Percentiles rank a stretch among this genome's conserved stretches.
phyloP scores from a whole-genome alignment of 2,888 invertebrate species.

The Erynnis tages region DNA sequence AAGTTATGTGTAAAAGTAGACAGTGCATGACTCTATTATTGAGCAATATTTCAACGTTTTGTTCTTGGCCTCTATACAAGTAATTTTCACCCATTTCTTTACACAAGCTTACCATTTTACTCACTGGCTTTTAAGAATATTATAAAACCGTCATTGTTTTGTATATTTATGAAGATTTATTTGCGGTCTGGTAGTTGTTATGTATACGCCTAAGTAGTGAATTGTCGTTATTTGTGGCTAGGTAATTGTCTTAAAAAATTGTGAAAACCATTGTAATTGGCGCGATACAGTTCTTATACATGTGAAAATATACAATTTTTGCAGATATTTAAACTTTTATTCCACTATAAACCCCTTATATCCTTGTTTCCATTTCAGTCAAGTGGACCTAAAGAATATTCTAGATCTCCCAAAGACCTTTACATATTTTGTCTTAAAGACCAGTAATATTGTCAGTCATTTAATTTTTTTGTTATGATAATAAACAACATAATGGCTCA shows the following conservation, averaged over 20 bases:
- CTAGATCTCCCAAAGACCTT: slow-evolving; percentile 50
- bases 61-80: slow-evolving; percentile 70
- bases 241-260: slow-evolving; percentile 7
- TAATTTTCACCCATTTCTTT: slow-evolving; percentile 61
- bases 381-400: slow-evolving; percentile 51
- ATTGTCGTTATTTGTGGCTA: slow-evolving; percentile 13
- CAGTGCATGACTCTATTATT: slow-evolving; percentile 58
- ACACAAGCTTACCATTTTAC: slow-evolving; percentile 35
- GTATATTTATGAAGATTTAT: slow-evolving; percentile 19
- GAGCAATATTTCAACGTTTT: slow-evolving; percentile 54
- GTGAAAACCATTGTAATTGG: slow-evolving; percentile 5
- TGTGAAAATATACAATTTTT: slow-evolving; percentile 31
- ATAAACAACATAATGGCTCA: not conserved
- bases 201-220: slow-evolving; percentile 14
- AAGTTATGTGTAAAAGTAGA: slow-evolving; percentile 56
- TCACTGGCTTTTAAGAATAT: slow-evolving; percentile 19
- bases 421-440: slow-evolving; percentile 30
- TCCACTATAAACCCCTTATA: slow-evolving; percentile 32
- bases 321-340: slow-evolving; percentile 35
- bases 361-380: slow-evolving; percentile 8
- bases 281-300: slow-evolving; percentile 8
- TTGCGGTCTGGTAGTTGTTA: slow-evolving; percentile 17
- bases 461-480: slow-evolving; percentile 14
- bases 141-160: slow-evolving; percentile 10
- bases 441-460: slow-evolving; percentile 3